Percentiles rank a stretch among this genome's conserved stretches.
These are phyloP conservation scores for Aradophagus sp. DNA, from an alignment of 1,140 invertebrate genomes.

Conservation along the genomic window DNA sequence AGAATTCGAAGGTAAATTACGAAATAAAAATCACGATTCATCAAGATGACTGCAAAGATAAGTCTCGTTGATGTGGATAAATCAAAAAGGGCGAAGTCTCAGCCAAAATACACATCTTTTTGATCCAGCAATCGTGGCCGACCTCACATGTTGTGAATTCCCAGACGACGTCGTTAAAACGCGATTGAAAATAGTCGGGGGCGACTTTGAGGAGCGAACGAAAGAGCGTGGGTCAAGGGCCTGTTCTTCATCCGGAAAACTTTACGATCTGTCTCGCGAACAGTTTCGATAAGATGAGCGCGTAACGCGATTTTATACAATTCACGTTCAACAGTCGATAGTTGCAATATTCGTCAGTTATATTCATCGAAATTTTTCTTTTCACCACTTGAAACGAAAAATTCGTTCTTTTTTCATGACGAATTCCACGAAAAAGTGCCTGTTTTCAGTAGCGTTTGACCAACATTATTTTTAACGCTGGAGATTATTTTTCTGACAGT, in stretches of 20 bases:
- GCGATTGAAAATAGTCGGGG: slow-evolving; percentile 44
- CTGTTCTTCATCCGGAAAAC: slow-evolving; percentile 39
- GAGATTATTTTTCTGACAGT: no score
- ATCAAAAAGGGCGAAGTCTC: slow-evolving; percentile 4
- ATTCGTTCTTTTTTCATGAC: no score
- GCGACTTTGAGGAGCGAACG: slow-evolving; percentile 23
- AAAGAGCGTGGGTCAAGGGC: slow-evolving; percentile 19
- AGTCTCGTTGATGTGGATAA: no score
- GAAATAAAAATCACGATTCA: no score
- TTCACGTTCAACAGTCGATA: slow-evolving; percentile 39
- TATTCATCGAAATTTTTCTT: slow-evolving; percentile 27
- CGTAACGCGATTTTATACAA: slow-evolving; percentile 30
- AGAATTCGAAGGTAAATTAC: no score
- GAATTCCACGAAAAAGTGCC: no score
- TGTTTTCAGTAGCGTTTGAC: no score
- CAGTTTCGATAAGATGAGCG: slow-evolving; percentile 36
- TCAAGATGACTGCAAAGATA: no score
- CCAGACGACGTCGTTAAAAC: slow-evolving; percentile 37
- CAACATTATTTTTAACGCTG: no score
- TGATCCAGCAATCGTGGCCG: neutral
- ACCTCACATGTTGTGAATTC: slow-evolving; percentile 37
- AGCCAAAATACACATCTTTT: slow-evolving; percentile 10
- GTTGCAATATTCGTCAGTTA: slow-evolving; percentile 33
- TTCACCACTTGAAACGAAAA: no score
- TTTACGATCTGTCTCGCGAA: slow-evolving; percentile 26